phyloP scores from a whole-genome alignment of 2,113 vertebrate genomes.

The Clupea harengus region DNA sequence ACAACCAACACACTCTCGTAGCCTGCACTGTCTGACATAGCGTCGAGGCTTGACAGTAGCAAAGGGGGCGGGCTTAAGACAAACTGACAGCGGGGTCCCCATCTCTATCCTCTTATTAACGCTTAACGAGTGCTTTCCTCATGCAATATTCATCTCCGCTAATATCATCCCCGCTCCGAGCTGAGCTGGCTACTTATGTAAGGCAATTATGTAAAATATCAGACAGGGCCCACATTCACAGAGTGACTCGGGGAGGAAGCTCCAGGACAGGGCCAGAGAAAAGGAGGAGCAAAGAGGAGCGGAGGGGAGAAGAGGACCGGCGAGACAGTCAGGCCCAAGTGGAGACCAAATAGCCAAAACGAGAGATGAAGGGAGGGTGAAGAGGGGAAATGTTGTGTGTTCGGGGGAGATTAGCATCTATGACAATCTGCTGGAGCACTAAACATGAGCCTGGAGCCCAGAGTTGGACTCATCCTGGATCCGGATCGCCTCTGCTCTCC shows the following conservation, averaged over 20 bases:
- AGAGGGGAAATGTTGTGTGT: not conserved
- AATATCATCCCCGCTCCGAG: conserved; percentile 73
- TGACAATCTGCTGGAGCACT: not conserved
- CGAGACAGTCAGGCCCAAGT: not conserved
- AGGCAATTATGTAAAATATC: conserved; percentile 80
- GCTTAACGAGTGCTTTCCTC: conserved; percentile 78
- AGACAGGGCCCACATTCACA: conserved; percentile 65
- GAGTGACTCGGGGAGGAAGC: conserved; percentile 63
- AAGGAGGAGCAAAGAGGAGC: conserved; percentile 28
- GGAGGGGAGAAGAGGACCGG: conserved; percentile 25
- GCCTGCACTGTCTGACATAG: conserved; percentile 59
- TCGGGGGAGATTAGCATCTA: not conserved
- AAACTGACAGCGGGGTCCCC: conserved; percentile 70
- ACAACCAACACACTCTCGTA: conserved; percentile 53
- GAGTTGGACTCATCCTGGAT: not conserved
- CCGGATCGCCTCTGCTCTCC: not conserved
- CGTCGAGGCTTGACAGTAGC: conserved; percentile 66
- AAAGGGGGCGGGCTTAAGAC: conserved; percentile 69
- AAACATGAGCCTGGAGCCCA: not conserved
- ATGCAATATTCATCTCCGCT: conserved; percentile 76
- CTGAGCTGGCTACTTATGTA: conserved; percentile 76
- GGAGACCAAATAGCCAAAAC: not conserved
- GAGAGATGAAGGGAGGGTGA: not conserved
- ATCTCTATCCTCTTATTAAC: conserved; percentile 78
- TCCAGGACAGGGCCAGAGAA: conserved; percentile 61